Conservation (phyloP, 2,888 invertebrate genomes). For the Disparrhopalites patrizii region DNA sequence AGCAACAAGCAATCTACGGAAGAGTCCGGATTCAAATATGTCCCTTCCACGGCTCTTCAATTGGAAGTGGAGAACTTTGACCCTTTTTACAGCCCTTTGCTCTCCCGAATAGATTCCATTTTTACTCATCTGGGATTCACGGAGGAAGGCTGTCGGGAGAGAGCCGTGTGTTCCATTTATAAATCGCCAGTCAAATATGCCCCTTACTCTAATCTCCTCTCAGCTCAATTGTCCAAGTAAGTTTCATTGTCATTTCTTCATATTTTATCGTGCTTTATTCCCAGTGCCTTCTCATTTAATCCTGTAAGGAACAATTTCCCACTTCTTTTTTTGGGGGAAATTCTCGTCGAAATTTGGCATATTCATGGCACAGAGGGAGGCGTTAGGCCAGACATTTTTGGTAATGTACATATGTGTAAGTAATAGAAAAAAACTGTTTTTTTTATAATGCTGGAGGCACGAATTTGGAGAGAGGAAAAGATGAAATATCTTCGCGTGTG, state of each 20-base stretch:
- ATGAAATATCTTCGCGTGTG: no score
- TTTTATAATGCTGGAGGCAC: neutral
- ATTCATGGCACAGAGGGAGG: no score
- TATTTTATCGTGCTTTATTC: no score
- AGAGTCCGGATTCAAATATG: slow-evolving; percentile 32
- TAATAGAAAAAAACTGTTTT: neutral
- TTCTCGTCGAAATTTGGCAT: no score
- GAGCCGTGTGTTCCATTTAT: slow-evolving; percentile 79
- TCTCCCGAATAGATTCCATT: slow-evolving; percentile 72
- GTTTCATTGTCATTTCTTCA: no score
- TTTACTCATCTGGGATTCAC: slow-evolving; percentile 65
- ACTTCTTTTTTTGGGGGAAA: no score
- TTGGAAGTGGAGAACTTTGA: slow-evolving; percentile 60
- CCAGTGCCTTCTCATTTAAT: no score
- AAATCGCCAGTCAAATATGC: slow-evolving; percentile 75
- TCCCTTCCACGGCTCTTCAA: slow-evolving; percentile 44
- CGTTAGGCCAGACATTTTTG: no score
- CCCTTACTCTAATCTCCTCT: slow-evolving; percentile 81
- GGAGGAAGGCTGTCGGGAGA: slow-evolving; percentile 70
- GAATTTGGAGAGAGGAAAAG: neutral
- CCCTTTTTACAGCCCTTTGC: slow-evolving; percentile 76
- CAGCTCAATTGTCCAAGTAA: slow-evolving; percentile 83
- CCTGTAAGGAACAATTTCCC: no score
- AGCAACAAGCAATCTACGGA: neutral
- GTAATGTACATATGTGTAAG: no score